These are phyloP conservation scores for Lophotriccus pileatus DNA, from an alignment of 2,797 vertebrate genomes.

Conservation along the genomic window DNA sequence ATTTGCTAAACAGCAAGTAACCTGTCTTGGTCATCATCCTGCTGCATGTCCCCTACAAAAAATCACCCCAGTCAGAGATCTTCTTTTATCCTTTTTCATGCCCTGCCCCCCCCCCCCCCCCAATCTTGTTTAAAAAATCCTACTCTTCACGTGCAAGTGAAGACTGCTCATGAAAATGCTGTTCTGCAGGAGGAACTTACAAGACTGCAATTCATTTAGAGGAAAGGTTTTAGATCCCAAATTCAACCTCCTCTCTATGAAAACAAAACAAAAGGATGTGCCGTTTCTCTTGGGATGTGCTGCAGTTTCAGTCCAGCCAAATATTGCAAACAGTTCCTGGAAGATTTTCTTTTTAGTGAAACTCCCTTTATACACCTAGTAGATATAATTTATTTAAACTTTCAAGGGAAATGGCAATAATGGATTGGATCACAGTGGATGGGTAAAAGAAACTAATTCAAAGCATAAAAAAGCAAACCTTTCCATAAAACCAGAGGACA, in stretches of 20 bases:
- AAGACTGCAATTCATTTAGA: slow-evolving; percentile 28
- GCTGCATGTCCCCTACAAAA: background rate
- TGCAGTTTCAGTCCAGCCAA: slow-evolving; percentile 40
- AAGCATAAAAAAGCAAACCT: slow-evolving; percentile 6
- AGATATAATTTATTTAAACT: slow-evolving; percentile 30
- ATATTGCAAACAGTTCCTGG: slow-evolving; percentile 13
- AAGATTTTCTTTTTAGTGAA: slow-evolving; percentile 47
- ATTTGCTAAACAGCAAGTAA: background rate
- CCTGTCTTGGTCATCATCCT: background rate
- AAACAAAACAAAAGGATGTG: slow-evolving; percentile 52
- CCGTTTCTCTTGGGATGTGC: slow-evolving; percentile 21
- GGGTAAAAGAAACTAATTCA: slow-evolving; percentile 13
- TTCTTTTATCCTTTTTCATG: background rate
- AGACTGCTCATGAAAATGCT: background rate
- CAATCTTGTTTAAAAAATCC: background rate
- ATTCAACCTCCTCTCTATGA: slow-evolving; percentile 4
- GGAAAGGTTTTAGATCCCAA: slow-evolving; percentile 38
- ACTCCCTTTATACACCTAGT: slow-evolving; percentile 19
- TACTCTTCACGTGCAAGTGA: background rate
- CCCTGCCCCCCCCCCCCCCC: no score
- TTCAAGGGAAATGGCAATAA: slow-evolving; percentile 19
- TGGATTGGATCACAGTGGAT: background rate
- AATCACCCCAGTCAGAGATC: background rate
- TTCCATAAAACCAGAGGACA: background rate
- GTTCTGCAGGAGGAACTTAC: background rate